Percentiles rank a stretch among this genome's conserved stretches.
phyloP scores from a whole-genome alignment of 2,113 vertebrate species.

The Damaliscus lunatus region DNA sequence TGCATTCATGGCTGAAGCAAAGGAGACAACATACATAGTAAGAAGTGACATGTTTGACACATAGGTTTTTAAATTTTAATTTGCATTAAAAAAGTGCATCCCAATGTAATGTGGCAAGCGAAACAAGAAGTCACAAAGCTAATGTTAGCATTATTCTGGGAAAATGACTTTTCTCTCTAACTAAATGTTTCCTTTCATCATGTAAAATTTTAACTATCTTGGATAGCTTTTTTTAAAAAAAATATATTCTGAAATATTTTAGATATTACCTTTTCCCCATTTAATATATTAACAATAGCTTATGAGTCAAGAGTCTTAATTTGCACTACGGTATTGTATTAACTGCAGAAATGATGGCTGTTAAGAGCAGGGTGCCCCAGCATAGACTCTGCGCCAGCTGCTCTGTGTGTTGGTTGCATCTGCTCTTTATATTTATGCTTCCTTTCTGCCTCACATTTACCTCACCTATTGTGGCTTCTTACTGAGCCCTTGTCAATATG shows the following conservation, averaged over 20 bases:
- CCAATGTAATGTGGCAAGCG: rapidly evolving
- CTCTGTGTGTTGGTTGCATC: rapidly evolving
- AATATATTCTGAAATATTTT: neutral
- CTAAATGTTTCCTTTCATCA: neutral
- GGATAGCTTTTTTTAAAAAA: neutral
- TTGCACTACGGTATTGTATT: neutral
- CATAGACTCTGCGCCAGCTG: rapidly evolving
- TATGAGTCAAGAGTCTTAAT: neutral
- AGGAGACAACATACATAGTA: rapidly evolving
- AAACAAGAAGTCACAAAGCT: neutral
- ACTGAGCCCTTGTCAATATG: neutral
- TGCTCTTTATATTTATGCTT: neutral
- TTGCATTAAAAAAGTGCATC: neutral
- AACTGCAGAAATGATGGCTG: neutral
- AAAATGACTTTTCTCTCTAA: neutral
- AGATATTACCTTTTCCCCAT: neutral
- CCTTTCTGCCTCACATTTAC: rapidly evolving
- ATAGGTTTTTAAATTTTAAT: neutral
- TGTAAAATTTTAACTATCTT: neutral
- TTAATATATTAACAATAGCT: neutral
- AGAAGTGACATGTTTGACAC: no score
- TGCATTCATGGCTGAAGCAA: neutral
- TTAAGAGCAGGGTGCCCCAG: rapidly evolving
- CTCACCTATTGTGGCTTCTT: neutral
- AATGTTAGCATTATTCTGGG: neutral